Base-by-base conservation (phyloP, 2,888 invertebrate species). In the Thera obeliscata region DNA sequence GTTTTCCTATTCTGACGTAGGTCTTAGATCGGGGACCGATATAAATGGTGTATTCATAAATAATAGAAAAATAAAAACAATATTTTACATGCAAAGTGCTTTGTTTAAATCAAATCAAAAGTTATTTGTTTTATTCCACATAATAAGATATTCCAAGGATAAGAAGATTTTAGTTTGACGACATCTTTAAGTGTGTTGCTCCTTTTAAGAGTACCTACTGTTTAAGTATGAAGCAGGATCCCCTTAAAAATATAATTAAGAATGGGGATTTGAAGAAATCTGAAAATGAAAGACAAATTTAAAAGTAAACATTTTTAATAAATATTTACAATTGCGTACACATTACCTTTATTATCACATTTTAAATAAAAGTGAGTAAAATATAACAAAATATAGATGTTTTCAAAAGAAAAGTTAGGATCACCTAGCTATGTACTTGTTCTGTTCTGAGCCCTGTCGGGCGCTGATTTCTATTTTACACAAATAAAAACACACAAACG, bases 271-370 rank as follows among this genome's bases (percentile, higher is more conserved):
- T 43, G 6, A 49, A 49, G 12, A n/a, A 43, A 35, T 38, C n/a
- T 43, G 2, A 43, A 64, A 68, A 76, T 79, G 74, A 84, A 84
- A 82, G 60, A 66, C 71, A 61, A 72, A 55, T 70, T 66, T 82
- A 81, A 85, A 86, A 86, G 87, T 89, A 89, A 91, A 89, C 88
- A 88, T 90, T 89, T 90, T 80, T 90, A 90, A 89, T 91, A 90
- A 87, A 87, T 90, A 91, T 92, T 91, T 91, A 92, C 91, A 91
- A 87, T 87, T 85, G 84, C 81, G 77, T 81, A 81, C 22, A 22
- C 22, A 22, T 22, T 22, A 22, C 71, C 69, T 72, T 76, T 81
- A 74, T 81, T 90, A 90, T 91, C 90, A 91, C 90, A 89, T 90
- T 86, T 85, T 75, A 86, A 88, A 87, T 86, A 86, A 88, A 88